Evolutionary conservation across 2,888 invertebrate species (phyloP).

Genomic region (Napeogenes inachia): DNA sequence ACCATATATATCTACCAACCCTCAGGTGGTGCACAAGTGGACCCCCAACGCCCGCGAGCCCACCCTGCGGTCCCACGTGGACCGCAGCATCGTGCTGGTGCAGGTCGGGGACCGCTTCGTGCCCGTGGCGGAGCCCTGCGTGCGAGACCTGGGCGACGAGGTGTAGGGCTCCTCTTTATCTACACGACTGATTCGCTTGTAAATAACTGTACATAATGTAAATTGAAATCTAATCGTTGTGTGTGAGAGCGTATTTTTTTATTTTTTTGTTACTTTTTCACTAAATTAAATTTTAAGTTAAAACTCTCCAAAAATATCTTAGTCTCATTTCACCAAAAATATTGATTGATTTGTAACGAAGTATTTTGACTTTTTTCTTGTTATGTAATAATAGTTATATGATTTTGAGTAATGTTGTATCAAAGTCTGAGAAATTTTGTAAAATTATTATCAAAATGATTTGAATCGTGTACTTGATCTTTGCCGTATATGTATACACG

Average conservation of each 20-base stretch:
- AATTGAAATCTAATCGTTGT: constrained; percentile 47
- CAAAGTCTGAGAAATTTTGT: background rate
- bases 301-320: constrained; percentile 46
- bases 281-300: constrained; percentile 39
- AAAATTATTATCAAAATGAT: background rate
- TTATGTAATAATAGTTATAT: background rate
- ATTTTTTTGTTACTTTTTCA: constrained; percentile 49
- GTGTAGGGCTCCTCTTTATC: constrained; percentile 50
- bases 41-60: constrained; percentile 94
- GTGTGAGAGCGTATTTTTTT: constrained; percentile 57
- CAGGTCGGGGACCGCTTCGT: constrained; percentile 95
- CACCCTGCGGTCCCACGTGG: constrained; percentile 91
- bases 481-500: constrained; percentile 18
- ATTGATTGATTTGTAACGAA: constrained; percentile 15
- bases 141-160: constrained; percentile 86
- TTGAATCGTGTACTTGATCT: too few relatives aligned
- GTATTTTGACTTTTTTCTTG: background rate
- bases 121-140: constrained; percentile 93
- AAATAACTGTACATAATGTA: constrained; percentile 62
- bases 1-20: background rate
- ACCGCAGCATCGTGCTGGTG: constrained; percentile 93
- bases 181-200: constrained; percentile 34
- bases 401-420: background rate
- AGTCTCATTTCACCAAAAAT: constrained; percentile 54
- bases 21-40: constrained; percentile 94